Base-by-base conservation (phyloP, 2,888 invertebrate genomes). In the Drosophila flavopinicola region DNA sequence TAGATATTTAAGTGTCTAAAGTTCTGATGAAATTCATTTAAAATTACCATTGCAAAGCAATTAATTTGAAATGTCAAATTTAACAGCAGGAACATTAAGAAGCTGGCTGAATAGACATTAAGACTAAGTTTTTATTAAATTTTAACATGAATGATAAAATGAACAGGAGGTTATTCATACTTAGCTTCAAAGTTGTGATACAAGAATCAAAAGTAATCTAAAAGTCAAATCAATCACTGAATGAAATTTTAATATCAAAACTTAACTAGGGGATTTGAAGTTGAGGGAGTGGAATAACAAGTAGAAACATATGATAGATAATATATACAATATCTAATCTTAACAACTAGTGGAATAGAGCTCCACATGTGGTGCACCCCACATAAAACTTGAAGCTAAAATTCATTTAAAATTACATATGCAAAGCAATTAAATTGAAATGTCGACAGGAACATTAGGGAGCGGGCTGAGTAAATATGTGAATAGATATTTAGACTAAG, bases 251-350 rank as follows among this genome's bases (percentile, higher is more conserved):
- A 6, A 13, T 6, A 32, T 7, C 0, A 15, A 32, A 20, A 20
- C 2, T 20, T 4, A 3, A 4, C 4, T 20, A 4, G 4, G 20
- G 20, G 20, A n/a, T n/a, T 32, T 32, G 6, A 6, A 13, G 11
- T 32, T 0, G 4, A 20, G 20, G 3, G 17, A 6, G 10, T 10
- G 10, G 15, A n/a, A 17, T 1, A 17, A 6, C 17, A 10, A 17
- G 2, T 2, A n/a, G n/a, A 10, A 17, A 10, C 17, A 35, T 10
- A 35, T 13, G 7, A 9, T 4, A 13, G 15, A 33, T 33, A 15
- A 33, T 15, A 33, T 33, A 1, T 9, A 7, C 9, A 41, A 7
- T 15, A 30, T 30, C 13, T 41, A 42, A 42, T 41, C 49, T 5
- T 1, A 23, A 13, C 13, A 23, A 7, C 41, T 37, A 29, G 41